These are phyloP conservation scores for Cisticola juncidis DNA, from an alignment of 2,113 vertebrate species.

Conservation along the genomic window DNA sequence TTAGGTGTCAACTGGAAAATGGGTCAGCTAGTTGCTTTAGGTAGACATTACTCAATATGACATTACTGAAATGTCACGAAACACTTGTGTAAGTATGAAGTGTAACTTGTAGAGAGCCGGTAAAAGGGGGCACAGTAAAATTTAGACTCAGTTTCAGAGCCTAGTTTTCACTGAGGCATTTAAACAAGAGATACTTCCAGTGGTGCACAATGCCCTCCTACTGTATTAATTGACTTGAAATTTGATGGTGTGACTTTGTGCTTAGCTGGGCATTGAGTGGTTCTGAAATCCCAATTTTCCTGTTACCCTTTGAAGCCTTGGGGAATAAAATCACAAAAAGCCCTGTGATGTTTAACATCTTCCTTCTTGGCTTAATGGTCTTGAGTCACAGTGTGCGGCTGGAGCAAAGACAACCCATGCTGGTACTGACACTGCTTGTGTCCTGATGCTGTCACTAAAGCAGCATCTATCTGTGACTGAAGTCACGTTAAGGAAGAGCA, in stretches of 20 bases:
- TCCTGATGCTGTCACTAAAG: background rate
- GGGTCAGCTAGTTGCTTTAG: background rate
- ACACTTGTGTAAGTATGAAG: background rate
- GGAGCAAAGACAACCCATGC: background rate
- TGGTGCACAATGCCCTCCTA: background rate
- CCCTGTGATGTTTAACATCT: background rate
- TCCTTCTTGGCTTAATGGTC: background rate
- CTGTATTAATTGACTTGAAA: slow-evolving; percentile 32
- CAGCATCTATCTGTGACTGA: background rate
- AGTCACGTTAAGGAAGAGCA: background rate
- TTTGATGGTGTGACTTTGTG: background rate
- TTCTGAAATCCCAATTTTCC: slow-evolving; percentile 22
- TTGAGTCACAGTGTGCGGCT: background rate
- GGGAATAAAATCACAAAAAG: background rate
- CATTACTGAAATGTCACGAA: background rate
- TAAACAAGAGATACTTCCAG: background rate
- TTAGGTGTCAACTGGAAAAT: background rate
- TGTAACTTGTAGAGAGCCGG: background rate
- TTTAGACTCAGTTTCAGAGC: background rate
- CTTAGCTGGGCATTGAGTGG: background rate
- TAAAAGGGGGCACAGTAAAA: background rate
- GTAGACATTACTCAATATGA: background rate
- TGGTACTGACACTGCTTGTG: background rate
- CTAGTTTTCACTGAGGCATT: background rate
- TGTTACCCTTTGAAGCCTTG: background rate